These are phyloP conservation scores for Tadarida brasiliensis DNA, from an alignment of 2,797 vertebrate genomes.

Conservation along the genomic window DNA sequence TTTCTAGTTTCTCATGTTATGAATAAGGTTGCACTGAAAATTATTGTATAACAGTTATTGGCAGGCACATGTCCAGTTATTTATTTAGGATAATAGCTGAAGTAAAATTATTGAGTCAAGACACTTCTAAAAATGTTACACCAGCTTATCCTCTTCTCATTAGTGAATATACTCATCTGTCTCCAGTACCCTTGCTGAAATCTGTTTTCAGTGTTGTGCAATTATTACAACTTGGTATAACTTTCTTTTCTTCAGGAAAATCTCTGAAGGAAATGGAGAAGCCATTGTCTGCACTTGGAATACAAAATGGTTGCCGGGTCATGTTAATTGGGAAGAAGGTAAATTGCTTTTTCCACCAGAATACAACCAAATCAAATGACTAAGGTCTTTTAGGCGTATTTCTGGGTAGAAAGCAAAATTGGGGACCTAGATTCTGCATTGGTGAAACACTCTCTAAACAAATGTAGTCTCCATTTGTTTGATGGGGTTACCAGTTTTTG, in stretches of 20 bases:
- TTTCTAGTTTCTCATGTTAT: conserved; percentile 44
- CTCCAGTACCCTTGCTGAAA: conserved; percentile 3
- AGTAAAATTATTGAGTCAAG: conserved; percentile 46
- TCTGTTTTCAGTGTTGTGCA: conserved; percentile 50
- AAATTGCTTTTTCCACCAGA: conserved; percentile 79
- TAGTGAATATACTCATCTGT: conserved; percentile 5
- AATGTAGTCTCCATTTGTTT: not conserved
- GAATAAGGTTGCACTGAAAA: conserved; percentile 35
- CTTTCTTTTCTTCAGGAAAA: conserved; percentile 90
- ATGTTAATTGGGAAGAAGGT: conserved; percentile 99
- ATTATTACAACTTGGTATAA: conserved; percentile 27
- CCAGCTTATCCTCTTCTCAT: conserved; percentile 33
- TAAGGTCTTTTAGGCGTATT: conserved; percentile 23
- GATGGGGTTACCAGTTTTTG: not conserved
- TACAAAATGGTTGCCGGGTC: conserved; percentile 96
- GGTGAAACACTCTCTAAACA: not conserved
- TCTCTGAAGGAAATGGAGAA: conserved; percentile 97
- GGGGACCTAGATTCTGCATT: not conserved
- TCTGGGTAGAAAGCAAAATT: conserved; percentile 26
- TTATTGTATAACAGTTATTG: not conserved
- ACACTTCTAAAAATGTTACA: not conserved
- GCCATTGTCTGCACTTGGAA: conserved; percentile 92
- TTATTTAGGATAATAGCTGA: conserved; percentile 56
- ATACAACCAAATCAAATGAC: conserved; percentile 34
- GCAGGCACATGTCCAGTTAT: not conserved